A percentile compares a stretch with the other conserved stretches of the same genome.
Evolutionary conservation across 2,797 vertebrate species (phyloP).

Genomic region (Tolypeutes matacus): DNA sequence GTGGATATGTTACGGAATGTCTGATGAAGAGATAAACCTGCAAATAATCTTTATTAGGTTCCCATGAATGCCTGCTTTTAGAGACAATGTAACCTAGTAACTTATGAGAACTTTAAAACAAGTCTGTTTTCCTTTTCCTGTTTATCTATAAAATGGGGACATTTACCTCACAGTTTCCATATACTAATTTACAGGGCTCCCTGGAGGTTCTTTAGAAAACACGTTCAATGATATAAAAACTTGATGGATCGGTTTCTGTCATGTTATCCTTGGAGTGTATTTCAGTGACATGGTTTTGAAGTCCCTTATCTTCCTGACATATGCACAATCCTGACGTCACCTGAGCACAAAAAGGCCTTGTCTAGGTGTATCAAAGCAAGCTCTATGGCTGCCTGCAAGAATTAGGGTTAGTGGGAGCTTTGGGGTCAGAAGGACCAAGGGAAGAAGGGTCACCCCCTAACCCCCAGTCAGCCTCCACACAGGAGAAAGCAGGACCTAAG

Average conservation of each 20-base stretch:
- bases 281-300: not conserved
- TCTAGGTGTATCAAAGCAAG: accelerated
- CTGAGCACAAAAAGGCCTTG: not conserved
- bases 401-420: accelerated
- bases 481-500: accelerated
- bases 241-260: accelerated
- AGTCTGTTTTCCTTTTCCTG: not conserved
- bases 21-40: accelerated
- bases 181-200: accelerated
- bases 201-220: not conserved
- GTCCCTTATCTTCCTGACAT: not conserved
- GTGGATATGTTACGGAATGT: accelerated
- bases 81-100: accelerated
- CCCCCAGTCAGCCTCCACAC: accelerated
- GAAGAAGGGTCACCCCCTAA: accelerated
- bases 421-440: accelerated
- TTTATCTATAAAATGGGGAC: not conserved
- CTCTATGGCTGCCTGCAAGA: not conserved
- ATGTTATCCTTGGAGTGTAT: accelerated
- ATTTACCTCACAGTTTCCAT: not conserved
- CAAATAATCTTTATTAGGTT: accelerated
- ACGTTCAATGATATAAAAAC: accelerated
- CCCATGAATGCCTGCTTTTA: accelerated
- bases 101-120: not conserved
- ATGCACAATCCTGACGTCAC: not conserved